Percentiles rank a stretch among this genome's conserved stretches.
Evolutionary conservation across 2,797 vertebrate species (phyloP).

Genomic region (Limnodromus scolopaceus): DNA sequence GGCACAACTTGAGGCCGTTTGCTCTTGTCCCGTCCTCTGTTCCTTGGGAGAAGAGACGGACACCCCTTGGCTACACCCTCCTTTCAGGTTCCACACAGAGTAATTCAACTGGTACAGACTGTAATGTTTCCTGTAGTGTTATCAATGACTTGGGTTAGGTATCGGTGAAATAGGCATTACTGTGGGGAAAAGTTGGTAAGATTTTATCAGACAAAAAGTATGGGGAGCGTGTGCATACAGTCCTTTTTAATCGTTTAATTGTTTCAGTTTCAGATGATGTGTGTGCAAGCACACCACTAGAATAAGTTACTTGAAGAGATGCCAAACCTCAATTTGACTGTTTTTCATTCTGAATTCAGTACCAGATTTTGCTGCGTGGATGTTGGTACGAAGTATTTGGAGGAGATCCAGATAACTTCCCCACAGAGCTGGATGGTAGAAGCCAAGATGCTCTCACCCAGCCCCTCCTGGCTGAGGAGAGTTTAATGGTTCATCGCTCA

Average conservation of each 20-base stretch:
- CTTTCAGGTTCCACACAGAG: neutral
- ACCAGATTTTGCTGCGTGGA: slow-evolving; percentile 91
- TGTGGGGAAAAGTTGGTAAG: fast-evolving
- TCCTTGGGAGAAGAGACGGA: neutral
- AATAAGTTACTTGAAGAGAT: neutral
- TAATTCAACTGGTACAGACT: neutral
- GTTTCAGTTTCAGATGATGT: neutral
- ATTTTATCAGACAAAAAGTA: neutral
- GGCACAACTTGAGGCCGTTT: too few species aligned
- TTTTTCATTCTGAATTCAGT: slow-evolving; percentile 76
- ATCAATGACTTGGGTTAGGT: neutral
- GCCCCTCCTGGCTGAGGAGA: slow-evolving; percentile 93
- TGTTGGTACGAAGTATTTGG: slow-evolving; percentile 96
- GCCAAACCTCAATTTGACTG: neutral
- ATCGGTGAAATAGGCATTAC: neutral
- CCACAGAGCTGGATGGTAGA: slow-evolving; percentile 90
- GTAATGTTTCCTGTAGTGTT: neutral
- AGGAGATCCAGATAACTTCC: slow-evolving; percentile 87
- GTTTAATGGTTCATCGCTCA: slow-evolving; percentile 84
- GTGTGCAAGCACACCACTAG: neutral
- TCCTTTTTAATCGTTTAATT: neutral
- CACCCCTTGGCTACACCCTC: neutral
- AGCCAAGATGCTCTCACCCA: slow-evolving; percentile 82
- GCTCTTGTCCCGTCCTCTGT: neutral
- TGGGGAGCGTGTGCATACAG: neutral